These are phyloP conservation scores for Miichthys miiuy DNA, from an alignment of 2,797 vertebrate genomes.

Conservation along the genomic window DNA sequence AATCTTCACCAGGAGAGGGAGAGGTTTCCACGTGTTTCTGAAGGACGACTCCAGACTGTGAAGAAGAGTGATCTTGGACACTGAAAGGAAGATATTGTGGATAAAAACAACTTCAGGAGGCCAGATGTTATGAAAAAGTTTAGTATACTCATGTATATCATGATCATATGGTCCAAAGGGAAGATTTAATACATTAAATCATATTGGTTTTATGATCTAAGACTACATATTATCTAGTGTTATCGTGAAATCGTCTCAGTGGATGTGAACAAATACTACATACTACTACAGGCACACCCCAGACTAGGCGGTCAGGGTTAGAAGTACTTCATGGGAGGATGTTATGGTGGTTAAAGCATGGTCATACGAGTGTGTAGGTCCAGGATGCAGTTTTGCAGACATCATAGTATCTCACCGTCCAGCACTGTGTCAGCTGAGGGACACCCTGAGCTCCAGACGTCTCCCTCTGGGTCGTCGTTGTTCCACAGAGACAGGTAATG, in stretches of 20 bases:
- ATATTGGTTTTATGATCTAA: background rate
- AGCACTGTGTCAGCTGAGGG: slow-evolving; percentile 73
- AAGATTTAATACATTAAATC: background rate
- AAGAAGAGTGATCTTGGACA: slow-evolving; percentile 86
- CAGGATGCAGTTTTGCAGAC: too few relatives aligned
- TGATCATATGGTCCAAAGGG: background rate
- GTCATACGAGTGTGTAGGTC: too few relatives aligned
- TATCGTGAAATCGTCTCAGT: too few relatives aligned
- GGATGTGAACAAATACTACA: too few relatives aligned
- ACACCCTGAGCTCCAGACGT: slow-evolving; percentile 80
- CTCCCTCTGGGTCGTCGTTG: slow-evolving; percentile 91
- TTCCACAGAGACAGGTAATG: slow-evolving; percentile 94
- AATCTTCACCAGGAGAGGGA: slow-evolving; percentile 91
- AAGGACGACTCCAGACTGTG: slow-evolving; percentile 86
- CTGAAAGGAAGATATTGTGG: slow-evolving; percentile 71
- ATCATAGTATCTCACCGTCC: slow-evolving; percentile 84
- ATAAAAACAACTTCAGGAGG: background rate
- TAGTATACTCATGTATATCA: too few relatives aligned
- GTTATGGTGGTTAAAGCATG: too few relatives aligned
- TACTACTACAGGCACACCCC: too few relatives aligned
- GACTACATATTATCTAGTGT: too few relatives aligned
- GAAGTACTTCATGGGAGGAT: too few relatives aligned
- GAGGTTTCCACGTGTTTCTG: slow-evolving; percentile 69
- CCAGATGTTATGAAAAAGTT: background rate
- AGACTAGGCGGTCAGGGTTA: too few relatives aligned